These are phyloP conservation scores for Podarcis muralis DNA, from an alignment of 2,113 vertebrate species.

Conservation along the genomic window DNA sequence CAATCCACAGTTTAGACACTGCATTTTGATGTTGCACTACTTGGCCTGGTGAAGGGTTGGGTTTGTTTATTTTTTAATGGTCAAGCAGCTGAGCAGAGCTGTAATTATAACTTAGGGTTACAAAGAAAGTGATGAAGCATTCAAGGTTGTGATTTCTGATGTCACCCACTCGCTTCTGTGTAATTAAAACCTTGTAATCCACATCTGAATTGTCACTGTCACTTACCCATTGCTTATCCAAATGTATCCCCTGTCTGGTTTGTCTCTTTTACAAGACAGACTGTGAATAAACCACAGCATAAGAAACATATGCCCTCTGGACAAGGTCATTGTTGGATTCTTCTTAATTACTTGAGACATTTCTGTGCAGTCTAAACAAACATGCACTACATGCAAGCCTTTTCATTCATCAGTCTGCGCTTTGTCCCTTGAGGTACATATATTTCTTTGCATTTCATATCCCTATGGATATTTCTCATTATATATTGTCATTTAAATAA, in stretches of 20 bases:
- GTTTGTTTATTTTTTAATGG: background rate
- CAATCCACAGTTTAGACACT: background rate
- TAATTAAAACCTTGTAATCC: slow-evolving; percentile 12
- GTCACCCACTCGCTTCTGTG: slow-evolving; percentile 10
- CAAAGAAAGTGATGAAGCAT: slow-evolving; percentile 24
- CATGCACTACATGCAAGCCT: background rate
- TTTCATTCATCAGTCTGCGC: background rate
- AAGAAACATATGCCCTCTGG: background rate
- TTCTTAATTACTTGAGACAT: background rate
- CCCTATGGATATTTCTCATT: background rate
- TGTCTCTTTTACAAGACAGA: slow-evolving; percentile 14
- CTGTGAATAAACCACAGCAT: background rate
- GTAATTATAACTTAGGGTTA: slow-evolving; percentile 32
- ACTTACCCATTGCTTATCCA: slow-evolving; percentile 24
- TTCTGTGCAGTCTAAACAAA: background rate
- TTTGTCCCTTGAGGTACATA: background rate
- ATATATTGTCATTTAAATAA: background rate
- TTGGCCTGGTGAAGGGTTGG: background rate
- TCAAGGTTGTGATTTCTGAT: slow-evolving; percentile 22
- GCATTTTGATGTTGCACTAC: background rate
- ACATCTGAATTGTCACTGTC: slow-evolving; percentile 17
- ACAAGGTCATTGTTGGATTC: background rate
- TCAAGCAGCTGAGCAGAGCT: slow-evolving; percentile 14
- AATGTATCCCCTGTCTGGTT: slow-evolving; percentile 7
- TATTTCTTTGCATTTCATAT: accelerated